Base-by-base conservation (phyloP, 2,888 invertebrate species). In the Lutraria lutraria region DNA sequence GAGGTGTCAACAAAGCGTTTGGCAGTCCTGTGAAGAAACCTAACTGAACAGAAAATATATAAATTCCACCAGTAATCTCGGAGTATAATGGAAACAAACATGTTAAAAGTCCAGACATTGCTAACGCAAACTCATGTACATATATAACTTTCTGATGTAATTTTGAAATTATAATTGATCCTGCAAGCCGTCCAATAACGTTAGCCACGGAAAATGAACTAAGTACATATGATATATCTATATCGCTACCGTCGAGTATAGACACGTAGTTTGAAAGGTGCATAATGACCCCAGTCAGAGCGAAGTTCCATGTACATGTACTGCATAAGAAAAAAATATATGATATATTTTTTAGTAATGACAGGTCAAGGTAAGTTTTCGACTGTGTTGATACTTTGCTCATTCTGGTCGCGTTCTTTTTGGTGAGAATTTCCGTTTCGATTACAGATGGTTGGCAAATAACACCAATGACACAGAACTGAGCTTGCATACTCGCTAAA, bases 231-330 rank as follows among this genome's bases (percentile, higher is more conserved):
- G 86, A 60, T 0, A 90, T 89, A 25, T 90, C 89, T 19, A 29
- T 15, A 54, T 72, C 29, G n/a, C 43, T 82, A 19, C 90, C 90
- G 0, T 89, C 92, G 13, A 86, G 72, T 6, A 88, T 54, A 12
- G 88, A 85, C 0, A 92, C 80, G 68, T 90, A 92, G 54, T 92
- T 90, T 2, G 92, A 90, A n/a, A 90, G 63, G 81, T 92, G 92
- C 56, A 92, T 85, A 4, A 89, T 83, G 6, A 68, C 89, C 43
- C 83, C 88, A 31, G 63, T 80, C 10, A 92, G 81, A 3, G 88
- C 88, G 34, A 92, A 92, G 68, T 90, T 90, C 92, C 90, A 90
- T n/a, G 89, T 72, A 3, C 81, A 60, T 29, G 88, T 88, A 34
- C 90, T 92, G 2, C 86, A 80, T 29, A 92, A 81, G 43, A 90